Evolutionary conservation across 1,140 invertebrate species (phyloP), one percentile per base, ranked within the genome.

Genomic region (Eumeta japonica): DNA sequence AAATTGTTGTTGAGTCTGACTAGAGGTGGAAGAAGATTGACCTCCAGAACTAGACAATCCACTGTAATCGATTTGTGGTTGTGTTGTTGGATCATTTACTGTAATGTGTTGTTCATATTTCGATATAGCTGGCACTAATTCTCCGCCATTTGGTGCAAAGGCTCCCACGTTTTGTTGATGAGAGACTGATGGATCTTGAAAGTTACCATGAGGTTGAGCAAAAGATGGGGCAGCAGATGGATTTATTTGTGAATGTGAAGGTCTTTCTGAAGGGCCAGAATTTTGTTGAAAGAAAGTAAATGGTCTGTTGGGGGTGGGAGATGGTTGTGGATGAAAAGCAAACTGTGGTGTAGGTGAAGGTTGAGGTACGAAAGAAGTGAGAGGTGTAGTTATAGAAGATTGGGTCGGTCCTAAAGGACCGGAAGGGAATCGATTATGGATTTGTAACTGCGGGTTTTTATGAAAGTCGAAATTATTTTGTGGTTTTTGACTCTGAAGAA

Each of bases 61-160:
- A 37, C 45, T 59, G 35, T 54, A 63, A 34, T 44, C 54, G n/a
- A n/a, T n/a, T n/a, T n/a, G n/a, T n/a, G 57, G 39, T 45, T 55
- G 50, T 4, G 43, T 40, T 16, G 52, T 58, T n/a, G 55, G 56
- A 27, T 76, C 64, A 19, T 72, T 75, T 13, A 82, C 75, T 3
- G 80, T 79, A 28, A 84, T 83, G 54, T 89, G 86, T 46, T 88
- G 85, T 64, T 89, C 87, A 39, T 82, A 82, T 67, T 86, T 87
- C 4, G 87, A 82, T 37, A 89, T 80, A 16, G 86, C 81, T 41
- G 83, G 81, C n/a, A 86, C 79, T 27, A 88, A 68, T 65, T 88
- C 84, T 10, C 84, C 83, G 2, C 74, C 79, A 2, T 80, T 75
- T 28, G 78, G 80, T 10, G 80, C 61, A 50, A 79, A 68, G 46